Evolutionary conservation across 2,888 invertebrate genomes (phyloP).

Genomic region (Microctonus brassicae): DNA sequence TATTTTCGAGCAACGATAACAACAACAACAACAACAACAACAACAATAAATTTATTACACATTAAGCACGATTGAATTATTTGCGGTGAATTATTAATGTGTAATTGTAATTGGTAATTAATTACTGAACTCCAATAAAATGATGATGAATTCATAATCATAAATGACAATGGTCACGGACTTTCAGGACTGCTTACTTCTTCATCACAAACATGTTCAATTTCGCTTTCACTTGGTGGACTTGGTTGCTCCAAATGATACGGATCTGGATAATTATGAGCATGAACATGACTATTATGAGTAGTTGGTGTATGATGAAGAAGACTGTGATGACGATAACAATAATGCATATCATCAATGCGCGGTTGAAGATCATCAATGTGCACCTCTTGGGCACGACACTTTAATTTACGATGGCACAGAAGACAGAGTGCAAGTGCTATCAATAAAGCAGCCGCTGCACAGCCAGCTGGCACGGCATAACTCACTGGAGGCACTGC

Average conservation of each 20-base stretch:
- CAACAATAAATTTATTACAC: slow-evolving; percentile 36
- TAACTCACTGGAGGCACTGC: slow-evolving; percentile 74
- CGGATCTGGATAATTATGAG: slow-evolving; percentile 48
- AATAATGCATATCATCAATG: slow-evolving; percentile 58
- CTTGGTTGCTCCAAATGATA: slow-evolving; percentile 55
- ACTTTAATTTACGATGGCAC: slow-evolving; percentile 72
- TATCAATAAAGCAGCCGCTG: slow-evolving; percentile 70
- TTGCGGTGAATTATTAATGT: slow-evolving; percentile 4
- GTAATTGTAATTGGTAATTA: not conserved
- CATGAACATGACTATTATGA: slow-evolving; percentile 53
- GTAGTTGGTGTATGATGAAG: slow-evolving; percentile 52
- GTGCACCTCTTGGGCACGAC: slow-evolving; percentile 56
- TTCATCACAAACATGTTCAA: slow-evolving; percentile 50
- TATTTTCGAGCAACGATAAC: slow-evolving; percentile 44
- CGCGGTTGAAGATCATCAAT: slow-evolving; percentile 53
- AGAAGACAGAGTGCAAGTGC: slow-evolving; percentile 71
- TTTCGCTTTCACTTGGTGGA: slow-evolving; percentile 58
- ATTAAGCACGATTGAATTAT: slow-evolving; percentile 16
- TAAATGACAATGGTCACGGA: slow-evolving; percentile 53
- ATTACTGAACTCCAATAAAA: not conserved
- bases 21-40: slow-evolving; percentile 45
- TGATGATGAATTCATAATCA: not conserved
- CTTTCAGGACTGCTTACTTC: slow-evolving; percentile 61
- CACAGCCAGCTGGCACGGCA: slow-evolving; percentile 71
- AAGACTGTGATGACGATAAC: slow-evolving; percentile 52